Conservation (phyloP, 2,113 vertebrate genomes). For the Pollimyrus isidori region DNA sequence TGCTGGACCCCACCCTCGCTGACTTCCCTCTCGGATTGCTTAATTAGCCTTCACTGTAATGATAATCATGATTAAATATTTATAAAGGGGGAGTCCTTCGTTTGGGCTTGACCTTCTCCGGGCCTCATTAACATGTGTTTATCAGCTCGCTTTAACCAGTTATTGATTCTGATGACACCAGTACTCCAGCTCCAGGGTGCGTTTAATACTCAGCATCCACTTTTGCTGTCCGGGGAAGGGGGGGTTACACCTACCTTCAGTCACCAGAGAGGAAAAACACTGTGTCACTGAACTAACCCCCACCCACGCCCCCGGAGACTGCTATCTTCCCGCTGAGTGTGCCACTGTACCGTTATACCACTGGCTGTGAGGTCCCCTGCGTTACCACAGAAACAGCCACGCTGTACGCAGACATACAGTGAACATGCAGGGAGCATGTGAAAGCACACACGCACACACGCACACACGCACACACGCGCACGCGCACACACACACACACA, state of each 20-base stretch:
- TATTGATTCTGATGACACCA: conserved; percentile 59
- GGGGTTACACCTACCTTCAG: background rate
- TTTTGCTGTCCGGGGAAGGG: conserved; percentile 25
- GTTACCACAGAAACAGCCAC: background rate
- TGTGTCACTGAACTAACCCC: background rate
- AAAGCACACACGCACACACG: background rate
- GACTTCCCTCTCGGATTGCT: conserved; percentile 45
- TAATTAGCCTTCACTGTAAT: conserved; percentile 54
- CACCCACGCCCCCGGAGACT: background rate
- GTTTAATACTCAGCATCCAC: conserved; percentile 53
- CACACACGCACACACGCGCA: no score
- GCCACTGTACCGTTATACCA: background rate
- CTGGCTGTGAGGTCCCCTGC: background rate
- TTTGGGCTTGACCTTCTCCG: conserved; percentile 63
- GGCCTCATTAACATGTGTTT: conserved; percentile 57
- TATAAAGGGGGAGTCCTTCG: conserved; percentile 57
- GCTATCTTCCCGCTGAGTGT: background rate
- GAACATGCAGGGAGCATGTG: background rate
- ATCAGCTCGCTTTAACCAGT: conserved; percentile 35
- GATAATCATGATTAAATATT: conserved; percentile 67
- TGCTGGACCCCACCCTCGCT: conserved; percentile 25
- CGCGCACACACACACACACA: no score
- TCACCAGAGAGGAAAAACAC: background rate
- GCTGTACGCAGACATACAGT: background rate
- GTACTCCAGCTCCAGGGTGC: conserved; percentile 26